Evolutionary conservation across 2,888 invertebrate genomes (phyloP).

Genomic region (Caenorhabditis becei): DNA sequence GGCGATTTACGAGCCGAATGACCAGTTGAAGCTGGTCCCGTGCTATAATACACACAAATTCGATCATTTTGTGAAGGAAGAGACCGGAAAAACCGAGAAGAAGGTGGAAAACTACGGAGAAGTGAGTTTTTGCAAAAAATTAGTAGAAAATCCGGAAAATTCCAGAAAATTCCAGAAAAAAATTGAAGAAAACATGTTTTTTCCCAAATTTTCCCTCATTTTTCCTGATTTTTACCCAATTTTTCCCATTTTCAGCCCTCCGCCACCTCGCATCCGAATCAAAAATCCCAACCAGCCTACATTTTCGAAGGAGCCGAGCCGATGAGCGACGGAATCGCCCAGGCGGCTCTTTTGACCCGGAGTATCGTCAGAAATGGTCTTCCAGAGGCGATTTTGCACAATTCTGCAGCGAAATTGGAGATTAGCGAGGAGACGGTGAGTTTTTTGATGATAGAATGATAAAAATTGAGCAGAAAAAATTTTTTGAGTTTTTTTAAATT

Average conservation of each 20-base stretch:
- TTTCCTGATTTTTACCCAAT: not conserved
- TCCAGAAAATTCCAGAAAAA: too few species aligned
- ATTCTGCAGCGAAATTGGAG: slow-evolving; percentile 56
- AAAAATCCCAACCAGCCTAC: slow-evolving; percentile 66
- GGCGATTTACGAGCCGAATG: slow-evolving; percentile 72
- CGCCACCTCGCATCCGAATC: slow-evolving; percentile 68
- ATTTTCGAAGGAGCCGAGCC: slow-evolving; percentile 77
- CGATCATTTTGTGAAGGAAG: too few species aligned
- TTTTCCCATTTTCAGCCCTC: not conserved
- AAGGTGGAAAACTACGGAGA: slow-evolving; percentile 4
- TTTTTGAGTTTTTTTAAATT: too few species aligned
- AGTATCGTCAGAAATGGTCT: slow-evolving; percentile 70
- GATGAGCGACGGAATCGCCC: slow-evolving; percentile 78
- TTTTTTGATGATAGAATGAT: too few species aligned
- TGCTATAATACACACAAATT: too few species aligned
- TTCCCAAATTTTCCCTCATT: not conserved
- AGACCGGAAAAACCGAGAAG: slow-evolving; percentile 8
- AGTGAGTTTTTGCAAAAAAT: slow-evolving; percentile 18
- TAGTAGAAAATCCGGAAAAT: not conserved
- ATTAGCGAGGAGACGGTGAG: slow-evolving; percentile 66
- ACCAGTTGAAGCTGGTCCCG: slow-evolving; percentile 57
- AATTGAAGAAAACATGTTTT: too few species aligned
- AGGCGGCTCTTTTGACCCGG: slow-evolving; percentile 74
- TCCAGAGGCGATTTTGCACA: slow-evolving; percentile 69
- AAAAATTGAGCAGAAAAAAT: too few species aligned